A percentile compares a stretch with the other conserved stretches of the same genome.
These are phyloP conservation scores for Sminthurides aquaticus DNA, from an alignment of 2,888 invertebrate genomes.

Conservation along the genomic window DNA sequence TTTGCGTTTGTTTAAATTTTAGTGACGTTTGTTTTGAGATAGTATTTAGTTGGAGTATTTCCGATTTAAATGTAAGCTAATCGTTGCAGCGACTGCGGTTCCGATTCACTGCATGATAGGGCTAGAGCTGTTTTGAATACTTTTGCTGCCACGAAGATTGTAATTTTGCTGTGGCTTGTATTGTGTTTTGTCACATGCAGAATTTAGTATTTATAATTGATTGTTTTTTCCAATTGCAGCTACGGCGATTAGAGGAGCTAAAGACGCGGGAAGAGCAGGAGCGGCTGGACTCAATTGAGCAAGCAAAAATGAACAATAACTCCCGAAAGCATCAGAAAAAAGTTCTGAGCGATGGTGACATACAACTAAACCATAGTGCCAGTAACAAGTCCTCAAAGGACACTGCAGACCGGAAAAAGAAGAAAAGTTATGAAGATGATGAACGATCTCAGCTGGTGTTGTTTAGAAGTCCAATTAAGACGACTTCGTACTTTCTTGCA, in stretches of 20 bases:
- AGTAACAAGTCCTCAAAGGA: slow-evolving; percentile 10
- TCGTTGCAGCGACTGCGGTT: no score
- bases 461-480: slow-evolving; percentile 72
- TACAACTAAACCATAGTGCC: slow-evolving; percentile 26
- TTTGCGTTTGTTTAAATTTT: no score
- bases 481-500: slow-evolving; percentile 68
- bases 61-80: no score
- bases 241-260: slow-evolving; percentile 37
- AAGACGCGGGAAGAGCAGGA: slow-evolving; percentile 38
- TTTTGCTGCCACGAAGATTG: no score
- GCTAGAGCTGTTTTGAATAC: no score
- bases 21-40: no score
- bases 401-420: slow-evolving; percentile 13
- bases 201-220: background rate
- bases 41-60: no score
- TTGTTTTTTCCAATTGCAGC: slow-evolving; percentile 25
- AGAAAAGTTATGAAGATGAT: slow-evolving; percentile 44
- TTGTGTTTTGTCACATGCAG: no score
- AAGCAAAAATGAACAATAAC: slow-evolving; percentile 36
- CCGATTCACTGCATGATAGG: no score
- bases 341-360: slow-evolving; percentile 27
- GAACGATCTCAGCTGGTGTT: slow-evolving; percentile 64
- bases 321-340: slow-evolving; percentile 25
- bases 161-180: no score
- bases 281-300: slow-evolving; percentile 18